Evolutionary conservation across 2,113 vertebrate genomes (phyloP), one percentile per base, ranked within the genome.

Genomic region (Morone saxatilis): DNA sequence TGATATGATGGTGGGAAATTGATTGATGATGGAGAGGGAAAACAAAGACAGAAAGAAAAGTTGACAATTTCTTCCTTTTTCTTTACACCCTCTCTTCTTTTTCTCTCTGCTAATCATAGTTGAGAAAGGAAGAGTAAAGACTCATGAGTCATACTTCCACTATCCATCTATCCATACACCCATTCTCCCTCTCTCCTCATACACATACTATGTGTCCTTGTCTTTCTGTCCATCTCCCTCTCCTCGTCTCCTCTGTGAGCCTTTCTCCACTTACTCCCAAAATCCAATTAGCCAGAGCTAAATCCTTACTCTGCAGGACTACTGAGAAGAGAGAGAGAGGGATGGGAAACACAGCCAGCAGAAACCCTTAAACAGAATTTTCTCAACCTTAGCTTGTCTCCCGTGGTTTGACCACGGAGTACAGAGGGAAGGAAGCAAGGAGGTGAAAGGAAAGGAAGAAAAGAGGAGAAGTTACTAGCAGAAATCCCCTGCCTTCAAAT

Each of bases 231-330:
- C 72, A 77, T 77, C 76, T 87, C 76, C 0, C 48, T 83, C 80
- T 87, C 77, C 69, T 78, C 72, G 83, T 81, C 74, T 78, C 65
- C 71, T 51, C 70, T 48, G 31, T 14, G 56, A 62, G 57, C 62
- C 38, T 77, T 51, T 57, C 19, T 45, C 84, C 4, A 17, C 76
- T 77, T 72, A 77, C 89, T 71, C 68, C 79, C n/a, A n/a, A 88
- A 90, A 90, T 86, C 84, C 76, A 88, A 88, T 90, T 88, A 88
- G 84, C 69, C 53, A 50, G 78, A 75, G 74, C 74, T 45, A 51
- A 72, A 57, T 81, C 81, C 45, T 79, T 54, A 22, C 80, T 72
- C 86, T 77, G 86, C 74, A 76, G 76, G 77, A 81, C 66, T 53
- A 62, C 76, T 56, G 78, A 77, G 61, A 71, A 80, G 40, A 22